These are phyloP conservation scores for Muscidifurax raptorellus DNA, from an alignment of 1,140 invertebrate species.

Conservation along the genomic window DNA sequence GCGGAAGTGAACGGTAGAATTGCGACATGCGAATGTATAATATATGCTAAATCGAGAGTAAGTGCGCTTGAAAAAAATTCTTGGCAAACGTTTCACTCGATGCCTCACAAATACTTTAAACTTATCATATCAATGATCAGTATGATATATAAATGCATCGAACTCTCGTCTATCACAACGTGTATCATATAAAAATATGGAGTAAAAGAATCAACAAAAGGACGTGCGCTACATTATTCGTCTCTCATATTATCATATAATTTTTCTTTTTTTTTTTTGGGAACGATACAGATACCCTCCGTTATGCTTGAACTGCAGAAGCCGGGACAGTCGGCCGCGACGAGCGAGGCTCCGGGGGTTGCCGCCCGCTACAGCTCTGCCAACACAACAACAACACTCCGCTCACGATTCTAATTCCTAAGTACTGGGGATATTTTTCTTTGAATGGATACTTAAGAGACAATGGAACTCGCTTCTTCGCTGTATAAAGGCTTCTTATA, in stretches of 20 bases:
- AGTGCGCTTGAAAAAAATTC: not conserved
- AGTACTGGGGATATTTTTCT: slow-evolving; percentile 63
- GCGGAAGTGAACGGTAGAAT: slow-evolving; percentile 40
- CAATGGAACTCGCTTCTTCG: slow-evolving; percentile 63
- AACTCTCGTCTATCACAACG: no score
- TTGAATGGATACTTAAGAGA: slow-evolving; percentile 66
- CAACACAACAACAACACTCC: slow-evolving; percentile 75
- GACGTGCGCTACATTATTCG: slow-evolving; percentile 6
- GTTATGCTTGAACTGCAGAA: slow-evolving; percentile 91
- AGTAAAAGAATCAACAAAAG: slow-evolving; percentile 33
- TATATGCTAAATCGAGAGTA: not conserved
- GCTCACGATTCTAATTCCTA: slow-evolving; percentile 77
- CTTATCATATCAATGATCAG: no score
- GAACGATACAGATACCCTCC: slow-evolving; percentile 84
- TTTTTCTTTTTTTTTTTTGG: slow-evolving; percentile 59
- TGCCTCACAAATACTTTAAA: not conserved
- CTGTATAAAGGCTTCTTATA: not conserved
- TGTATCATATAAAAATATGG: no score
- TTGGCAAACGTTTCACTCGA: not conserved
- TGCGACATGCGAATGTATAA: not conserved
- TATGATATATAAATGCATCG: no score
- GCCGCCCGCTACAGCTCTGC: slow-evolving; percentile 83
- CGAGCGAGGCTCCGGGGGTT: slow-evolving; percentile 87
- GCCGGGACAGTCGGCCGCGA: slow-evolving; percentile 89
- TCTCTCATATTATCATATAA: not conserved